These are phyloP conservation scores for Dendrolimus kikuchii DNA, from an alignment of 1,140 invertebrate genomes.

Conservation along the genomic window DNA sequence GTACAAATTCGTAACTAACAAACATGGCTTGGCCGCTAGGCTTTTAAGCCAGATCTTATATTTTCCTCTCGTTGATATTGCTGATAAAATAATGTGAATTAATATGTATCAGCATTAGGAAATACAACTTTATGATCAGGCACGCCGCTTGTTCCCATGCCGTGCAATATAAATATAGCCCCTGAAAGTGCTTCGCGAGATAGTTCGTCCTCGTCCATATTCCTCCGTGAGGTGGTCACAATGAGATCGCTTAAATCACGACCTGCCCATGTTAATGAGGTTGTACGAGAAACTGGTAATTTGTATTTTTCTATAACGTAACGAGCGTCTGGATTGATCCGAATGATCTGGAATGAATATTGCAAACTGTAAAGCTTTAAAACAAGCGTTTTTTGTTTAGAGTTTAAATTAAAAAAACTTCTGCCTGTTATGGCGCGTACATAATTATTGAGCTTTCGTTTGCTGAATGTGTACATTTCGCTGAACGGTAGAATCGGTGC, in stretches of 20 bases:
- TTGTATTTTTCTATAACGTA: constrained; percentile 20
- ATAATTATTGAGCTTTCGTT: too few relatives aligned
- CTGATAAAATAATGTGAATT: neutral
- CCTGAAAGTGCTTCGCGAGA: constrained; percentile 6
- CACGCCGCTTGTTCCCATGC: constrained; percentile 9
- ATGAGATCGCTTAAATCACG: constrained; percentile 80
- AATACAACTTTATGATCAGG: constrained; percentile 20
- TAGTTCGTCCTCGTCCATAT: neutral
- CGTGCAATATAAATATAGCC: constrained; percentile 8
- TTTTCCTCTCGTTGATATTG: neutral
- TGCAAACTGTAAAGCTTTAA: too few relatives aligned
- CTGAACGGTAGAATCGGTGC: too few relatives aligned
- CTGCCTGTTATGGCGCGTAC: too few relatives aligned
- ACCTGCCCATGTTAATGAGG: constrained; percentile 84
- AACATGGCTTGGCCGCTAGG: too few relatives aligned
- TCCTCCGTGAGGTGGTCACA: constrained; percentile 74
- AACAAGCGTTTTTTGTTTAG: too few relatives aligned
- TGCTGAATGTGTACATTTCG: too few relatives aligned
- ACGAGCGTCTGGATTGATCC: constrained; percentile 22
- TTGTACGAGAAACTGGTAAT: constrained; percentile 78
- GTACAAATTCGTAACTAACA: too few relatives aligned
- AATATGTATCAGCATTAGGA: constrained; percentile 13
- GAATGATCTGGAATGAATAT: constrained; percentile 18
- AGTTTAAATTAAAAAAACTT: too few relatives aligned
- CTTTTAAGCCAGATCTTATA: too few relatives aligned